phyloP scores from a whole-genome alignment of 1,140 invertebrate species.

The Yoshiicerus persimilis region DNA sequence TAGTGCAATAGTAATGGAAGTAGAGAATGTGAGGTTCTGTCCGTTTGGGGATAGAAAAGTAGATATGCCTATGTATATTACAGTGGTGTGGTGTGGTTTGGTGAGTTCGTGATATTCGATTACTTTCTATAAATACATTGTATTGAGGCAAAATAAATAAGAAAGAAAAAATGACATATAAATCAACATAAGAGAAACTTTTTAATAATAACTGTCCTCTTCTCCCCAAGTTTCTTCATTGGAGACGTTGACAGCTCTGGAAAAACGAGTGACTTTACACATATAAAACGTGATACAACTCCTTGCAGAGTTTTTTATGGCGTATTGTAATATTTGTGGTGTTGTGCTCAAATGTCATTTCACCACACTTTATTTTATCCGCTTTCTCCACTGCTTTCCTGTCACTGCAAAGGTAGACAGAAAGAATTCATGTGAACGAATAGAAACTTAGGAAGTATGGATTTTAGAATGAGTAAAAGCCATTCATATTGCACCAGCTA shows the following conservation, averaged over 20 bases:
- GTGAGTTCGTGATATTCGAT: background rate
- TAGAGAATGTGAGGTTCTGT: background rate
- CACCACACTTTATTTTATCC: background rate
- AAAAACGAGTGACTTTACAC: conserved; percentile 7
- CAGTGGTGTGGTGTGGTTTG: background rate
- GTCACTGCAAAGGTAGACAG: background rate
- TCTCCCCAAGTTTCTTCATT: background rate
- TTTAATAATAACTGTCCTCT: conserved; percentile 37
- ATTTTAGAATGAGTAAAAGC: background rate
- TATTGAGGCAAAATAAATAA: background rate
- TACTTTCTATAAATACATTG: background rate
- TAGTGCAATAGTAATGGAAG: background rate
- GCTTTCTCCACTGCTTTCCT: background rate
- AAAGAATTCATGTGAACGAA: background rate
- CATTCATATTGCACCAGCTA: background rate
- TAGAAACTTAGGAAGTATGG: background rate
- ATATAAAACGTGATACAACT: background rate
- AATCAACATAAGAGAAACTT: conserved; percentile 30
- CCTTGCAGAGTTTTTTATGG: background rate
- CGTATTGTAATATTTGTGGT: conserved; percentile 10
- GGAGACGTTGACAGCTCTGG: background rate
- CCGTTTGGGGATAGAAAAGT: background rate
- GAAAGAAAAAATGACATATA: background rate
- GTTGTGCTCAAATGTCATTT: conserved; percentile 1
- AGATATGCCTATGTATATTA: too few relatives aligned